These are phyloP conservation scores for Neoarius graeffei DNA, from an alignment of 2,113 vertebrate species.

Conservation along the genomic window DNA sequence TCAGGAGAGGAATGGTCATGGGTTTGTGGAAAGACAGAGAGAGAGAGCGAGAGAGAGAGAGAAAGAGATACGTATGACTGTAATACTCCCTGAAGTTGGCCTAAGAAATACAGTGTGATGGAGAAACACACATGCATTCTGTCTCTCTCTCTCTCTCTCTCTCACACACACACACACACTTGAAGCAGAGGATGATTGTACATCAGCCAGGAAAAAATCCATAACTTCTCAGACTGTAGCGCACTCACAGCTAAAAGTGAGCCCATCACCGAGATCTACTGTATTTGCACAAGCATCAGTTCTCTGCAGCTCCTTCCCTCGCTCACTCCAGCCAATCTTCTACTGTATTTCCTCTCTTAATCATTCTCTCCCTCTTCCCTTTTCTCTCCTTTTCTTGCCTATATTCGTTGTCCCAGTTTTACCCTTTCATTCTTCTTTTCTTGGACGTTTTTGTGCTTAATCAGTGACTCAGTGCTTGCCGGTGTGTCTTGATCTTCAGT, in stretches of 20 bases:
- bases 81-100: conserved; percentile 16
- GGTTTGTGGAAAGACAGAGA: conserved; percentile 15
- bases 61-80: neutral
- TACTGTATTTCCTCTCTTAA: neutral
- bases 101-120: conserved; percentile 1
- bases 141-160: neutral
- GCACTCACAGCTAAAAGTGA: conserved; percentile 28
- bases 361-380: conserved; percentile 11
- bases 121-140: neutral
- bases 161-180: neutral
- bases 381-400: neutral
- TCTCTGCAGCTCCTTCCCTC: conserved; percentile 1
- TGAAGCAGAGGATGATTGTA: neutral
- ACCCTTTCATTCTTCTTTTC: conserved; percentile 9
- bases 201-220: conserved; percentile 21
- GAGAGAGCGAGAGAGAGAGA: neutral
- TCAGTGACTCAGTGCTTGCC: neutral
- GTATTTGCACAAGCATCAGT: conserved; percentile 14
- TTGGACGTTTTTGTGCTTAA: conserved; percentile 5
- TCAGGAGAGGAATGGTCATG: conserved; percentile 25
- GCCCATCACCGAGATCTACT: conserved; percentile 18
- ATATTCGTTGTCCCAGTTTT: neutral
- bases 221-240: conserved; percentile 6
- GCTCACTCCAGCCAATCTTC: neutral
- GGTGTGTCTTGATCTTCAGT: neutral